Evolutionary conservation across 2,113 vertebrate species (phyloP).

Genomic region (Neomonachus schauinslandi): DNA sequence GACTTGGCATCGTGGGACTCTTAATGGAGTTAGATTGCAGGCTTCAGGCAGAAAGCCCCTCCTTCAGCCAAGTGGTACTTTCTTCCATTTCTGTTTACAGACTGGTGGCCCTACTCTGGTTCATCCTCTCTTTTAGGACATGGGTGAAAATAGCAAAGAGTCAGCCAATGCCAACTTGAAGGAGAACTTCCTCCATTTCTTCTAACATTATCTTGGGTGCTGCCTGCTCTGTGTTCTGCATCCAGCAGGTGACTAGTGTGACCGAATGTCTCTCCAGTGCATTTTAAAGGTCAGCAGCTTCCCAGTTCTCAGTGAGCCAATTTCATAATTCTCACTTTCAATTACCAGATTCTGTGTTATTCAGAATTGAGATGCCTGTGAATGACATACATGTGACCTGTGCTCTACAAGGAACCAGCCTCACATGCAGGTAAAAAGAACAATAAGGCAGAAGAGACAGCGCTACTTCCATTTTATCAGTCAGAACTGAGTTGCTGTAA

Average conservation of each 20-base stretch:
- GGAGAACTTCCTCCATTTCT: not conserved
- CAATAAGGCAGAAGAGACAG: not conserved
- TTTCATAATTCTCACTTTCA: not conserved
- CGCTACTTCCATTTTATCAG: not conserved
- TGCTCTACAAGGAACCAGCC: not conserved
- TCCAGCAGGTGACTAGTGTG: not conserved
- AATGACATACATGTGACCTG: not conserved
- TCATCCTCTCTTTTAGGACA: not conserved
- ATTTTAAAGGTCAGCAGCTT: conserved; percentile 10
- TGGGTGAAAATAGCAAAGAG: not conserved
- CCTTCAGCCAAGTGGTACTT: not conserved
- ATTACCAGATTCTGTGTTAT: not conserved
- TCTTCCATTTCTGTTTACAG: not conserved
- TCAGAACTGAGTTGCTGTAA: not conserved
- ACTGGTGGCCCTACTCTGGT: not conserved
- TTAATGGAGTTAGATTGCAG: not conserved
- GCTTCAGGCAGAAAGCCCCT: not conserved
- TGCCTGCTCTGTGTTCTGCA: not conserved
- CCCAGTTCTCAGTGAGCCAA: not conserved
- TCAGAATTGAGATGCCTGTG: not conserved
- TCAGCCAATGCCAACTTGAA: not conserved
- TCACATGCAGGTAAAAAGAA: not conserved
- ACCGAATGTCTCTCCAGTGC: not conserved
- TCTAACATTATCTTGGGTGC: not conserved
- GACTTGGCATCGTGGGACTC: not conserved